A percentile compares a stretch with the other conserved stretches of the same genome.
These are phyloP conservation scores for Drosophila tanythrix DNA, from an alignment of 2,888 invertebrate species.

Conservation along the genomic window DNA sequence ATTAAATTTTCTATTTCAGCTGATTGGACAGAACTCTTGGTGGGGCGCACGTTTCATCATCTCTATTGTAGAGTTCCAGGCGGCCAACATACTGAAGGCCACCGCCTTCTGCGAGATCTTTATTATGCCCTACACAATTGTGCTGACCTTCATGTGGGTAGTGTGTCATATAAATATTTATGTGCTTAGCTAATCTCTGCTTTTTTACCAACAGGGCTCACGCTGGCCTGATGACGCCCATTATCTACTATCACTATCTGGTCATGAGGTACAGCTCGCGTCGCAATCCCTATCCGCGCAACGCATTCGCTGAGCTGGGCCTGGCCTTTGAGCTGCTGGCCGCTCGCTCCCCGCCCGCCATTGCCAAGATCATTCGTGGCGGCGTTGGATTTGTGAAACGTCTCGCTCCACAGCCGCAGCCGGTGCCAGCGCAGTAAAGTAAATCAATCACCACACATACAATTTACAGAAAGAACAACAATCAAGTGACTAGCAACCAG, in stretches of 20 bases:
- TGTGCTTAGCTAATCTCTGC: background rate
- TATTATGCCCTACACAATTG: constrained; percentile 92
- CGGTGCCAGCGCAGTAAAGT: constrained; percentile 69
- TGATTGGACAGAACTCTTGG: constrained; percentile 95
- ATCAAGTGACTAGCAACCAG: constrained; percentile 36
- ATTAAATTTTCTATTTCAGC: constrained; percentile 86
- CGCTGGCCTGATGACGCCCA: constrained; percentile 95
- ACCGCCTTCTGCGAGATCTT: constrained; percentile 97
- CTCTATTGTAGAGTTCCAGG: constrained; percentile 95
- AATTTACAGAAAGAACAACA: constrained; percentile 34
- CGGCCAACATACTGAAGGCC: constrained; percentile 94
- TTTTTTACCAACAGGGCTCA: constrained; percentile 89
- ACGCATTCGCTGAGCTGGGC: constrained; percentile 95
- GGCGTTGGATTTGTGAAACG: constrained; percentile 90
- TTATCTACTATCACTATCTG: constrained; percentile 98
- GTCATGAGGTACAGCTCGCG: constrained; percentile 96
- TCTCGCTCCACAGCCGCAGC: constrained; percentile 89
- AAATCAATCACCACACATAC: constrained; percentile 8
- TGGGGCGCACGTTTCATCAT: constrained; percentile 94
- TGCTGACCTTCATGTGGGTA: constrained; percentile 94
- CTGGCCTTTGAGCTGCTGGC: constrained; percentile 89
- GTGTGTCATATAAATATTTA: background rate
- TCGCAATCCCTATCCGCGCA: constrained; percentile 97
- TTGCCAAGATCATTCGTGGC: constrained; percentile 87
- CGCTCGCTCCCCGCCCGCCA: constrained; percentile 89